Evolutionary conservation across 2,113 vertebrate species (phyloP), one percentile per base, ranked within the genome.

Genomic region (Tautogolabrus adspersus): DNA sequence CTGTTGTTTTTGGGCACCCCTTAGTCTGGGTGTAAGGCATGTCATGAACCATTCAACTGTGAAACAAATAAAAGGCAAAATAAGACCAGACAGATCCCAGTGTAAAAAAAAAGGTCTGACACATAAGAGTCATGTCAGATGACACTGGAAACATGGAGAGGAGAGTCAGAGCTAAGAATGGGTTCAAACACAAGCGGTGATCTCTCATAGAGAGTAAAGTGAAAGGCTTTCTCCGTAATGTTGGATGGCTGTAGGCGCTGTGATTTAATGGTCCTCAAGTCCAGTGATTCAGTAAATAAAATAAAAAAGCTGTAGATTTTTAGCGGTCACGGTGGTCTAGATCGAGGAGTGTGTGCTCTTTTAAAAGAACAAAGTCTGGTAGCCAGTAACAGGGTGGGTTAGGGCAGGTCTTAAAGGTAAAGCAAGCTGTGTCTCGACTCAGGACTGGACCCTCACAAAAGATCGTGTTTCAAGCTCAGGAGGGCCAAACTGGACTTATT

Each of bases 191-290:
- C 44, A n/a, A 37, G 56, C 57, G 8, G 49, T 8, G 46, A 83
- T 47, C 66, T 65, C 84, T 85, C 87, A 82, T 10, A 79, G 82
- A 85, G 82, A 83, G 66, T 9, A 59, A 52, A 66, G 52, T 3
- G 6, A 8, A n/a, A n/a, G 30, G n/a, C 26, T 51, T 26, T 8
- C 5, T 42, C 21, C 13, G 15, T 34, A 40, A 44, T 15, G 46
- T 52, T 10, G 47, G 54, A 23, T 40, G 19, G 38, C 47, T 44
- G 16, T 6, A 63, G 38, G 26, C 6, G 34, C 11, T 34, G 37
- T 30, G 11, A 47, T 59, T 7, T 40, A 13, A 52, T 57, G 66
- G 61, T 62, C 54, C 46, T 57, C 26, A 10, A n/a, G 54, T 73
- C 54, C 54, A 79, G 44, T 40, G 47, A 68, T 65, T 37, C 44